Evolutionary conservation across 2,888 invertebrate genomes (phyloP), one percentile per base, ranked within the genome.

Genomic region (Rambutsinella grinnellia): DNA sequence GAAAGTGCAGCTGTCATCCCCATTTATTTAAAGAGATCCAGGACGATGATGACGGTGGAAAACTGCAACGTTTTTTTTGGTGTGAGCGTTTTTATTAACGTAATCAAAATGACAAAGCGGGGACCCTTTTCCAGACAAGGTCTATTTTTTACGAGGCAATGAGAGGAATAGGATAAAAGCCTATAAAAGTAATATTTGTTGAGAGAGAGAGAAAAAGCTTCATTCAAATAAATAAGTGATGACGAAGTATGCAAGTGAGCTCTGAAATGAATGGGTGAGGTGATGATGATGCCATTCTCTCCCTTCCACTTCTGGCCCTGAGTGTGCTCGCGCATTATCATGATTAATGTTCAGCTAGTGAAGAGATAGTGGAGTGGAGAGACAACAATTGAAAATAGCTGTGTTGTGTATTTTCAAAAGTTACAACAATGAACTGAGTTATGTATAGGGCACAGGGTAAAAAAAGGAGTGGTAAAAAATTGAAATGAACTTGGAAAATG

Each of bases 1-100:
- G 51, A 51, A 36, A 8, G 36, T n/a, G 68, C 68, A 51, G 69
- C 69, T 69, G 69, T 69, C 69, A 69, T 61, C 56, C 47, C 47
- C 61, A 69, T 61, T 69, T 69, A 69, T 69, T 69, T 61, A 61
- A 60, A 62, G 26, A 57, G 21, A 66, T 28, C 8, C n/a, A 24
- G 13, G 19, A 51, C 47, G 24, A 63, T 51, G 27, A 15, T 66
- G 63, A 61, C 47, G 23, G 53, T 51, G 63, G 53, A 49, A 56
- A 56, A 24, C 23, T 56, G 56, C 26, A 56, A 58, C 21, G 17
- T 58, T 58, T 13, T 5, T 36, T 15, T 5, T n/a, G 56, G 13
- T 26, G 26, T 56, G 15, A 58, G 44, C 36, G 36, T 54, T 13
- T 10, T 51, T 56, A 51, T 60, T 54, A 21, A 23, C 26, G 6